Percentiles rank a stretch among this genome's conserved stretches.
phyloP scores from a whole-genome alignment of 2,888 invertebrate genomes.

The Hemaris fuciformis region DNA sequence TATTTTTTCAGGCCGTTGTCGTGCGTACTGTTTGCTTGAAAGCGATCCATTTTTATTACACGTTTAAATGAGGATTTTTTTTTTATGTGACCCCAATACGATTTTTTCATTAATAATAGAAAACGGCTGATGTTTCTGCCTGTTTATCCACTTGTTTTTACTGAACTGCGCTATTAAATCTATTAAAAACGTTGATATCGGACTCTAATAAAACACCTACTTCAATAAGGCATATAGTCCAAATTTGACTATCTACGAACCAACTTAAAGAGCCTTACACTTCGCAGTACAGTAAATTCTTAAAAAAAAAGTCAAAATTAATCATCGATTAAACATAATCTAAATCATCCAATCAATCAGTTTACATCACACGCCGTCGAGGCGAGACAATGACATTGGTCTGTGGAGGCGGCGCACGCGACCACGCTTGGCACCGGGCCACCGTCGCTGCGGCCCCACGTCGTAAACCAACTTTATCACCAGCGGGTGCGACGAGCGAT shows the following conservation, averaged over 20 bases:
- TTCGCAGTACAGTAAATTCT: no score
- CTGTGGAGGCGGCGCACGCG: neutral
- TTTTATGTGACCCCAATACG: no score
- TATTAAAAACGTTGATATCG: no score
- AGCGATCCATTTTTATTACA: neutral
- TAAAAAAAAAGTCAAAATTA: no score
- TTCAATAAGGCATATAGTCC: no score
- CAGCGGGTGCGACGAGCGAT: neutral
- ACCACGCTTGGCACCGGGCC: neutral
- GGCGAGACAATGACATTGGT: slow-evolving; percentile 5
- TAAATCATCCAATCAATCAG: neutral
- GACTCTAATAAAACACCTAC: no score
- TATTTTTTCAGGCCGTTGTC: neutral
- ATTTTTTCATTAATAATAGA: no score
- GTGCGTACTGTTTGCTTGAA: neutral
- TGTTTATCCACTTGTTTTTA: no score
- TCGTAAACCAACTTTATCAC: neutral
- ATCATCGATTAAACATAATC: neutral
- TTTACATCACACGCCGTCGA: neutral
- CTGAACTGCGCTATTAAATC: no score
- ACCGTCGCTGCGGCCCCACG: neutral
- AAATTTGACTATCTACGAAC: no score
- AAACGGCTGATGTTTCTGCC: no score
- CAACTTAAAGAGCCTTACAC: no score
- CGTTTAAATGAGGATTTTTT: neutral